Percentiles rank a stretch among this genome's conserved stretches.
These are phyloP conservation scores for Chaetops frenatus DNA, from an alignment of 2,113 vertebrate genomes.

Conservation along the genomic window DNA sequence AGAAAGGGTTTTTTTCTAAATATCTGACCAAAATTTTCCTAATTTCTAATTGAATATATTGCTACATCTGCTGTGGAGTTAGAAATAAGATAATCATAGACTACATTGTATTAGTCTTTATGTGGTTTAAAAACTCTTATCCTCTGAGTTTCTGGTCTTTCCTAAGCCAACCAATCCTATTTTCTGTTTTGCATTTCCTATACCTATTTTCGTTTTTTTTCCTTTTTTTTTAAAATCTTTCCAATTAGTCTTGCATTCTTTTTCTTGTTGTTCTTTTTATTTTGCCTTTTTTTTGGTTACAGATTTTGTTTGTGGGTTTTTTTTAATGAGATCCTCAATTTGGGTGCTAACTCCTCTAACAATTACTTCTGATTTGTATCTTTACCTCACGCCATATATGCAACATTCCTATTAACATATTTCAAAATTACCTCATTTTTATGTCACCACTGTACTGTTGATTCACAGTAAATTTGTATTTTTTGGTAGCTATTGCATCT, in stretches of 20 bases:
- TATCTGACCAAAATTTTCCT: not conserved
- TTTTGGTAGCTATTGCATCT: not conserved
- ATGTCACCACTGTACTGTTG: not conserved
- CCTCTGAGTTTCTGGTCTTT: not conserved
- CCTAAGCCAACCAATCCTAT: not conserved
- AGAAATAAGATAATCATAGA: not conserved
- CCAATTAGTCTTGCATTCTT: not conserved
- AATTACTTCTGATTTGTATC: not conserved
- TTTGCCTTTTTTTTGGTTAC: not conserved
- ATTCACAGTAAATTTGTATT: not conserved
- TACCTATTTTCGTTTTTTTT: not conserved
- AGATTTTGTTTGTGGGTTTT: not conserved
- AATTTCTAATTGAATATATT: not conserved
- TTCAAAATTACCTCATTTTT: not conserved
- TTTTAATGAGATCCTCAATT: not conserved
- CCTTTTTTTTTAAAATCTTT: not conserved
- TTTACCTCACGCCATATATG: not conserved
- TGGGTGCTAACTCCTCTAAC: not conserved
- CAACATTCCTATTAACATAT: not conserved
- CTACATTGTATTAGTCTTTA: not conserved
- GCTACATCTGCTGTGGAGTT: not conserved
- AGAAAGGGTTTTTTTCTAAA: not conserved
- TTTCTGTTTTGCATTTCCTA: not conserved
- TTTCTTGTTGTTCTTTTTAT: not conserved
- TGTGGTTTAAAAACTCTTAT: not conserved